Base-by-base conservation (phyloP, 2,888 invertebrate species). In the Hyalella azteca region DNA sequence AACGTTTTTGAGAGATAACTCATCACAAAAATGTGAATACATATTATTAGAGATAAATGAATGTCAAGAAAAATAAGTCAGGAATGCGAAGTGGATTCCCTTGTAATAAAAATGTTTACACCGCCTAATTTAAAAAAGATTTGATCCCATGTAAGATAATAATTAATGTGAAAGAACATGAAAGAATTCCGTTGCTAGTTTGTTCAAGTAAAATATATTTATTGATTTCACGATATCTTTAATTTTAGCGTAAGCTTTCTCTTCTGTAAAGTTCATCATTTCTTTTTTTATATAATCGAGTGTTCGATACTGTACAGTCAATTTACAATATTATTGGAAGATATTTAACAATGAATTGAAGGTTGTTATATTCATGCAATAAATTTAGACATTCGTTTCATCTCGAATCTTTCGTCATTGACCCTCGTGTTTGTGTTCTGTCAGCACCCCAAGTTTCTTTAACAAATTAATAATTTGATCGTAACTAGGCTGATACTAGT, bases 301-400 rank as follows among this genome's bases (percentile, higher is more conserved):
- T 0, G 13, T 26, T 54, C 54, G 19, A 54, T 9, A 29, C 54
- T 22, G 29, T 22, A 22, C 9, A 22, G 15, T 45, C 15, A 45
- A 11, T 26, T 22, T 1, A 9, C 54, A 3, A 54, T 9, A 26
- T 54, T 54, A 5, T 26, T 54, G 54, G 66, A 36, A n/a, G 19
- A 36, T 36, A 29, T 66, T 13, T 66, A 66, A 66, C 36, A 66
- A 7, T 66, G 36, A 3, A 66, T 66, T 19, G 66, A 36, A 66
- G 39, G 66, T 66, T 66, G 66, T 66, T 66, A 66, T 66, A 66
- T 36, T 22, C 39, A 45, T 66, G 66, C 66, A 66, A 66, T 66
- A 66, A 66, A 66, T 66, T 29, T 66, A 36, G 36, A 32, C 32
- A 15, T 66, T 66, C 66, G 54, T 54, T 54, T 54, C 26, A 26